Base-by-base conservation (phyloP, 2,113 vertebrate species). In the Notothenia coriiceps region DNA sequence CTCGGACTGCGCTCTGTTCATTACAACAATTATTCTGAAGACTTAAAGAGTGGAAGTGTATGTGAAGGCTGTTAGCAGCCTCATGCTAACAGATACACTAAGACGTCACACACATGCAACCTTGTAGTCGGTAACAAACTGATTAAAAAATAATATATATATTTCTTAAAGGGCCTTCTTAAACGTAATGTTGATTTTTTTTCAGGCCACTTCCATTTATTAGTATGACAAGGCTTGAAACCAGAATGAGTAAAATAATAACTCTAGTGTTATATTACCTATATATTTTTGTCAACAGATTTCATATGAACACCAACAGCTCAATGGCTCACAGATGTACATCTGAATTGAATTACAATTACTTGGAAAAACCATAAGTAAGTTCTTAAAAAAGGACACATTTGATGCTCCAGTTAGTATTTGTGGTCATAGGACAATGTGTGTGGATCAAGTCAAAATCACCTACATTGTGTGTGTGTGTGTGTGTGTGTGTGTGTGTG, bases 11-110 rank as follows among this genome's bases (percentile, higher is more conserved):
- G 25, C 50, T 52, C 62, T 33, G 54, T 76, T 74, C 56, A 70
- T 79, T 35, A 73, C 11, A 63, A 56, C 62, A 74, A 67, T 77
- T 47, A 77, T n/a, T 13, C 17, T n/a, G 17, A 55, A 64, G 20
- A 66, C n/a, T 61, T 15, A 65, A 18, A 44, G 51, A 50, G 29
- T 2, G 15, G 25, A 51, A 50, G 61, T 64, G 10, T 10, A 44
- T 35, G 56, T 80, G 68, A 61, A 56, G 68, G 73, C 50, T 61
- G 35, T 54, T 49, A 55, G 65, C 4, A 51, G 20, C 9, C 2
- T 25, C 5, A 5, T 10, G 44, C 35, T 46, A 13, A 69, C 22
- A 46, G 75, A 47, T 15, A 8, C 49, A 22, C 49, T 20, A 6
- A 25, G 20, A 63, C 10, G 20, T 52, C 75, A 17, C 74, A 18